Percentiles rank a stretch among this genome's conserved stretches.
These are phyloP conservation scores for Rhyacophila evoluta DNA, from an alignment of 2,888 invertebrate species.

Conservation along the genomic window DNA sequence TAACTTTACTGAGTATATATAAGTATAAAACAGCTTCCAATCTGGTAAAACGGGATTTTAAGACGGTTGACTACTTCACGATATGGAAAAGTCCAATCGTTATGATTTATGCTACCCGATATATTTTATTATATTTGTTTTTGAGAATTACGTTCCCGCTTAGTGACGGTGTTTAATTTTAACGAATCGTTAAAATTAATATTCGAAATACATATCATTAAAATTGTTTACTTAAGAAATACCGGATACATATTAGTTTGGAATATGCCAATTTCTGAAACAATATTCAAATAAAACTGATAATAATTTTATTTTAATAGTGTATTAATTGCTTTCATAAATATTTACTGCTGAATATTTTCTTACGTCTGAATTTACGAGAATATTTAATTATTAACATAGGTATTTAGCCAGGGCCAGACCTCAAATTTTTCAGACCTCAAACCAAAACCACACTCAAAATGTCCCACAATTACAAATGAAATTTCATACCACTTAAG, in stretches of 20 bases:
- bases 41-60: background rate
- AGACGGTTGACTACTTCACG: background rate
- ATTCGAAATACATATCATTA: constrained; percentile 8
- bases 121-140: constrained; percentile 11
- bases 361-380: too few relatives aligned
- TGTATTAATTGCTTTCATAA: background rate
- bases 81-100: background rate
- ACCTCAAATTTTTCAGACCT: too few relatives aligned
- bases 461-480: too few relatives aligned
- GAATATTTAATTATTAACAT: too few relatives aligned
- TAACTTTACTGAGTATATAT: background rate
- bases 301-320: background rate
- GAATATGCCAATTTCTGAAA: background rate
- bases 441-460: too few relatives aligned
- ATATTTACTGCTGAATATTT: background rate
- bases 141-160: background rate
- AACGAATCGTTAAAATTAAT: constrained; percentile 2
- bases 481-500: too few relatives aligned
- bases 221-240: background rate
- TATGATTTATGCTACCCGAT: constrained; percentile 5
- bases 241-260: background rate
- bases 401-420: too few relatives aligned
- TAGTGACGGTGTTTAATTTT: background rate
- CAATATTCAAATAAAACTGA: background rate
- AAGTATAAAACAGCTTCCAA: background rate